These are phyloP conservation scores for Bubo scandiacus DNA, from an alignment of 2,113 vertebrate species.

Conservation along the genomic window DNA sequence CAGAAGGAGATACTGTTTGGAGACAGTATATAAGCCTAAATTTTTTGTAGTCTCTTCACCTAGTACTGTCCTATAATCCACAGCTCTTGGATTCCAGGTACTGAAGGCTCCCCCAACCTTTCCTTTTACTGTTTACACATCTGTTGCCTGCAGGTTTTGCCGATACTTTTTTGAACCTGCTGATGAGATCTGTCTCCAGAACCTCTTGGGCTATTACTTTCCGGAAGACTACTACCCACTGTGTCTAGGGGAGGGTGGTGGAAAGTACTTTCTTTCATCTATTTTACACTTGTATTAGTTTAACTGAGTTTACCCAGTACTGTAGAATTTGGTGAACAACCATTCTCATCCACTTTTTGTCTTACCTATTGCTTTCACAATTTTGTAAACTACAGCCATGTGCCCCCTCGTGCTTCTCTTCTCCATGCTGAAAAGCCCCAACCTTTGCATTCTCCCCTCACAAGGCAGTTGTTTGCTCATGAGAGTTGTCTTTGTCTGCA, in stretches of 20 bases:
- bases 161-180: background rate
- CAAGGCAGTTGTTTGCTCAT: accelerated
- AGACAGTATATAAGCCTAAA: background rate
- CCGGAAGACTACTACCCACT: background rate
- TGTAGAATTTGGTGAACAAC: background rate
- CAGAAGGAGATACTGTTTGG: background rate
- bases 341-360: background rate
- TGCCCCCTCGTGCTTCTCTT: background rate
- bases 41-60: background rate
- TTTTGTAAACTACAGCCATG: background rate
- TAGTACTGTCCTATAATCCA: background rate
- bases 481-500: background rate
- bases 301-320: background rate
- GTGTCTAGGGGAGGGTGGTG: background rate
- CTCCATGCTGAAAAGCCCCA: background rate
- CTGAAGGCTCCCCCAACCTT: background rate
- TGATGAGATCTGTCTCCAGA: background rate
- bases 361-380: background rate
- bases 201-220: background rate
- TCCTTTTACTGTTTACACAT: background rate
- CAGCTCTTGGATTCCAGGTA: background rate
- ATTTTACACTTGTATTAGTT: background rate
- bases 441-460: background rate
- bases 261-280: background rate
- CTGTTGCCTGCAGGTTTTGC: background rate